Base-by-base conservation (phyloP, 2,888 invertebrate species). In the Abscondita cerata region DNA sequence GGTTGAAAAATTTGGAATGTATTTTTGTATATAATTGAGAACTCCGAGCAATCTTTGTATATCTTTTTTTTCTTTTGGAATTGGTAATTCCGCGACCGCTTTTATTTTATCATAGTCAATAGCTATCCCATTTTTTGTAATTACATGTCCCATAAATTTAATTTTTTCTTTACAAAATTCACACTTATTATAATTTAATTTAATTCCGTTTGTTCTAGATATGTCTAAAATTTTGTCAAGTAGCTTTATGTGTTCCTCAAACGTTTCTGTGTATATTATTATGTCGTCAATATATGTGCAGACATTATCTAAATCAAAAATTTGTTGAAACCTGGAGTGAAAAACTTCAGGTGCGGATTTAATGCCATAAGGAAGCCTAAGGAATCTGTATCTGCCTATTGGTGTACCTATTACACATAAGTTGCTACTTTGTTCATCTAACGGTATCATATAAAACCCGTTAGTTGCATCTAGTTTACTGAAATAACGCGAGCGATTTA, bases 281-380 rank as follows among this genome's bases (percentile, higher is more conserved):
- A 59, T 53, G 9, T 59, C 53, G 16, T 59, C 52, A 3, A 47
- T 36, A 12, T 36, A 20, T 9, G 2, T 2, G 9, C 12, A n/a
- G 13, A 38, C n/a, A 38, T 38, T 33, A 33, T 33, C 33, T 33
- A 8, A 11, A 11, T 8, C 6, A 8, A 33, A 8, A 33, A 11
- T 11, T 33, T n/a, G n/a, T 48, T 20, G 2, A 16, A 51, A 51
- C 8, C 36, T 12, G 11, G 41, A 15, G 11, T 51, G 11, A 44
- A 58, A 58, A 9, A 44, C 44, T 18, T 44, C 44, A 1, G 9
- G 18, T 3, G 44, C 44, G 11, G 2, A 19, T 44, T n/a, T 44
- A 6, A 44, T 3, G 3, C 44, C 44, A n/a, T 19, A 44, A 1
- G 44, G 44, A 18, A 59, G 16, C 2, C 59, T 1, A 4, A 20